Evolutionary conservation across 2,797 vertebrate species (phyloP).

Genomic region (Propithecus perrieri): DNA sequence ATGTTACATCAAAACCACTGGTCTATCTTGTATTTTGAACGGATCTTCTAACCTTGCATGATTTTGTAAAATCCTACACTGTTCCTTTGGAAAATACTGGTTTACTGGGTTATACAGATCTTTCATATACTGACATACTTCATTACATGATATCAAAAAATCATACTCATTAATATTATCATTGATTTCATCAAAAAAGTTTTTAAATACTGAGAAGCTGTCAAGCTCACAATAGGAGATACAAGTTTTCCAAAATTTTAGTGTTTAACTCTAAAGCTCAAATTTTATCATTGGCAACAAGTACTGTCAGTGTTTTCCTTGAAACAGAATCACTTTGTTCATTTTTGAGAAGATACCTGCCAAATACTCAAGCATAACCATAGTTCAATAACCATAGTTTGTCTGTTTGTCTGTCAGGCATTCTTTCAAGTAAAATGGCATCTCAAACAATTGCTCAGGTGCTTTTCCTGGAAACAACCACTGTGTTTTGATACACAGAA

Average conservation of each 20-base stretch:
- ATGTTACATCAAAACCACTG: neutral
- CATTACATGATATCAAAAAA: neutral
- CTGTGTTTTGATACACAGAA: neutral
- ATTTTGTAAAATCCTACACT: neutral
- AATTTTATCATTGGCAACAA: neutral
- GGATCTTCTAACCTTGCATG: neutral
- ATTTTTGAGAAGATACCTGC: neutral
- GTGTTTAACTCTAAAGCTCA: neutral
- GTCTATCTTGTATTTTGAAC: neutral
- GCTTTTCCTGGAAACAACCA: neutral
- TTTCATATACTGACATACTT: neutral
- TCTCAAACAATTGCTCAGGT: neutral
- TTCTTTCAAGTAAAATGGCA: neutral
- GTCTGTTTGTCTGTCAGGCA: neutral
- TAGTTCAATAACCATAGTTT: neutral
- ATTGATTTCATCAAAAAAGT: neutral
- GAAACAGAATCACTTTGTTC: neutral
- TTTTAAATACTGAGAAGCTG: neutral
- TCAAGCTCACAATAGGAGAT: neutral
- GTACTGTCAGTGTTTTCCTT: neutral
- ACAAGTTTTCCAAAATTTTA: slow-evolving; percentile 13
- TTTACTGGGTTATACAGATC: neutral
- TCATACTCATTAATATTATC: neutral
- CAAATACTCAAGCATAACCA: neutral
- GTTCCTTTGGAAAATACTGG: neutral